Conservation (phyloP, 2,113 vertebrate genomes). For the Miniopterus natalensis region DNA sequence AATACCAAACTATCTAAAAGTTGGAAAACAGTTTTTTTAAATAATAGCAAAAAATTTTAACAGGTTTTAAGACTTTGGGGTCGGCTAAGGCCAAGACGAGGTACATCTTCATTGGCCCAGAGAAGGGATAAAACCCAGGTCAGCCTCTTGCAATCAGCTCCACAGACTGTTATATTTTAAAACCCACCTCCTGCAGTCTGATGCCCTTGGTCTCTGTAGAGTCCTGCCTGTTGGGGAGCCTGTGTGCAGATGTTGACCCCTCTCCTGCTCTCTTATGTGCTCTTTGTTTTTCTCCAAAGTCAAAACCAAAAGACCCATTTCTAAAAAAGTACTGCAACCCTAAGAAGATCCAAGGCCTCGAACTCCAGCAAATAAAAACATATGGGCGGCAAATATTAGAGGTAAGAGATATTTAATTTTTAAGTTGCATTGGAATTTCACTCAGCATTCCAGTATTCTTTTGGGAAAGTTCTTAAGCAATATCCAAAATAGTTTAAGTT, state of each 20-base stretch:
- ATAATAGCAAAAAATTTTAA: background rate
- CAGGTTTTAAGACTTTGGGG: background rate
- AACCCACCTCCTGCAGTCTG: background rate
- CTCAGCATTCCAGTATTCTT: constrained; percentile 12
- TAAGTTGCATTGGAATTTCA: constrained; percentile 12
- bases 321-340: constrained; percentile 98
- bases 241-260: background rate
- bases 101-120: background rate
- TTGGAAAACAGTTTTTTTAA: background rate
- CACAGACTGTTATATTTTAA: background rate
- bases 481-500: constrained; percentile 19
- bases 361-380: constrained; percentile 94
- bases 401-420: constrained; percentile 86
- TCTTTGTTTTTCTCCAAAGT: constrained; percentile 87
- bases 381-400: constrained; percentile 97
- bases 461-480: constrained; percentile 31
- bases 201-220: background rate
- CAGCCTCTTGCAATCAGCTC: background rate
- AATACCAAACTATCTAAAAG: background rate
- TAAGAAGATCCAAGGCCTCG: constrained; percentile 96
- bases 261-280: background rate
- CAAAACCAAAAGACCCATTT: constrained; percentile 96
- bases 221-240: background rate
- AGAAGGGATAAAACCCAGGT: background rate
- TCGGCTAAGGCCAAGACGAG: background rate